These are phyloP conservation scores for Anastrepha ludens DNA, from an alignment of 1,140 invertebrate species.

Conservation along the genomic window DNA sequence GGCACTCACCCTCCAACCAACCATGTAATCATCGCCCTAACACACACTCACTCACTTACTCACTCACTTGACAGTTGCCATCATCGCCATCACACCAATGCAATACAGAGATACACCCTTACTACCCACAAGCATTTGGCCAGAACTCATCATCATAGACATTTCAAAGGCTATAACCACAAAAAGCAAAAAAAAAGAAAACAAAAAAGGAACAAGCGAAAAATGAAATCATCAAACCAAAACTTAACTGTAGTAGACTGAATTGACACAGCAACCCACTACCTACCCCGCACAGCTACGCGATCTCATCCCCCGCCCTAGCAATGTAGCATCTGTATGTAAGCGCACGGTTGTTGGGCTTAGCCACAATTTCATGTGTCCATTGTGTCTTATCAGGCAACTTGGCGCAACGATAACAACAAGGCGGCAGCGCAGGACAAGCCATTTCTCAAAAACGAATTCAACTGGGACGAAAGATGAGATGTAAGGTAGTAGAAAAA, in stretches of 20 bases:
- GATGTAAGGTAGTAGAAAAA: background rate
- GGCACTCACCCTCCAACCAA: background rate
- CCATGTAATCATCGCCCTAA: constrained; percentile 19
- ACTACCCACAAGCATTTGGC: constrained; percentile 24
- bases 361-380: constrained; percentile 37
- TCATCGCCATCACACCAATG: constrained; percentile 10
- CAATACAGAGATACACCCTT: background rate
- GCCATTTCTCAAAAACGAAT: constrained; percentile 42
- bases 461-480: constrained; percentile 47
- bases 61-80: constrained; percentile 39
- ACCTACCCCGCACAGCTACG: background rate
- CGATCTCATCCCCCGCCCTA: background rate
- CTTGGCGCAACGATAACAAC: constrained; percentile 34
- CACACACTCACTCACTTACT: background rate
- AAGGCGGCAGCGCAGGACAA: background rate
- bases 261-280: constrained; percentile 1
- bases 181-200: background rate
- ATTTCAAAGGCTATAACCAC: constrained; percentile 25
- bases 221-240: constrained; percentile 29
- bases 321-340: no score
- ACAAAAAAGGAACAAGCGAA: background rate
- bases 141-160: constrained; percentile 51
- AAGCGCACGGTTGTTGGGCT: background rate
- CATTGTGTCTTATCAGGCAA: constrained; percentile 42
- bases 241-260: constrained; percentile 17